phyloP scores from a whole-genome alignment of 2,888 invertebrate genomes.

The Agrypnus murinus region DNA sequence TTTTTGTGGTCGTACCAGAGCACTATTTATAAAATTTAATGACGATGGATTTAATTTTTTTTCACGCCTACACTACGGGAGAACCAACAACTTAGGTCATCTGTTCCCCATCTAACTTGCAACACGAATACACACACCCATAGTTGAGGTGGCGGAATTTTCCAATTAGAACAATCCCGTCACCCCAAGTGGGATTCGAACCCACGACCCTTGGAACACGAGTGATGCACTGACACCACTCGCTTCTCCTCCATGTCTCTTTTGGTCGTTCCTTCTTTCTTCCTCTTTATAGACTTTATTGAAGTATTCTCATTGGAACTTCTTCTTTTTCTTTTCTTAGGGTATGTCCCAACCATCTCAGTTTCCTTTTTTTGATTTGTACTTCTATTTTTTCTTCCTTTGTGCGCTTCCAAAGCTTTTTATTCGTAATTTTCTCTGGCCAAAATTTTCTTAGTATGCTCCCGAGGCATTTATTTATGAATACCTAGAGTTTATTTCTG shows the following conservation, averaged over 20 bases:
- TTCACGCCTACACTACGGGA: too few species aligned
- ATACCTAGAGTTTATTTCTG: neutral
- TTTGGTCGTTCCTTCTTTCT: constrained; percentile 1
- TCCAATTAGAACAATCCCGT: too few species aligned
- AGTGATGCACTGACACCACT: too few species aligned
- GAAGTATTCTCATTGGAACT: neutral
- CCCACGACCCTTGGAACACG: too few species aligned
- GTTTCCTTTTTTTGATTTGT: constrained; percentile 4
- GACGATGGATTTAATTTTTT: too few species aligned
- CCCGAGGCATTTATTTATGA: neutral
- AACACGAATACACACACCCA: too few species aligned
- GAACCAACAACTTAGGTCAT: too few species aligned
- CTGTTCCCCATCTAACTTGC: too few species aligned
- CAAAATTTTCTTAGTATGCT: neutral
- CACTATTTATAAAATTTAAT: too few species aligned
- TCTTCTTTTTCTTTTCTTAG: neutral
- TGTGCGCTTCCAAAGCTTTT: neutral
- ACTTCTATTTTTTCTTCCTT: constrained; percentile 10
- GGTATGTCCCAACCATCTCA: neutral
- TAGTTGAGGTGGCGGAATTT: too few species aligned
- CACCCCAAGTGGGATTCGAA: too few species aligned
- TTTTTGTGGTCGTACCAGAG: too few species aligned
- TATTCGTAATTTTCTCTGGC: neutral
- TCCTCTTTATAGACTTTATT: neutral
- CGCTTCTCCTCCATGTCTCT: constrained; percentile 4